Evolutionary conservation across 2,888 invertebrate species (phyloP), one percentile per base, ranked within the genome.

Genomic region (Chorisops tibialis): DNA sequence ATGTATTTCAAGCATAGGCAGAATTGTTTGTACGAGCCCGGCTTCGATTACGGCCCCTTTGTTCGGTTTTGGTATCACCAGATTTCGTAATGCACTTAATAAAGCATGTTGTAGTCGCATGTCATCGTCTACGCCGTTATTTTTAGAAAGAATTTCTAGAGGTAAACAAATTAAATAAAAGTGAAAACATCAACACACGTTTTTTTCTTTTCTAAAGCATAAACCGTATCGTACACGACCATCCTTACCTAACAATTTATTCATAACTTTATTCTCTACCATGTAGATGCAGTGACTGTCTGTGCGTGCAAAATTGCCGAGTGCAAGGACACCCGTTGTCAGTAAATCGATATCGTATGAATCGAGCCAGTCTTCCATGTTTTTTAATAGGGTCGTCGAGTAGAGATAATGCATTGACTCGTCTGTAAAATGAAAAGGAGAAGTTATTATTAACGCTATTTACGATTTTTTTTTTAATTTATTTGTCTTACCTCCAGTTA

Each of bases 401-500:
- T 92, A 95, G n/a, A 94, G 80, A 56, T 85, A 79, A 68, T 89
- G 85, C 93, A 95, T 94, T 59, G 93, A 91, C 68, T 89, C 88
- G 79, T 94, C 94, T 93, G 72, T 1, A 67, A 68, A 30, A 30
- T 7, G 24, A 30, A 30, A 30, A 9, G 9, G 9, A n/a, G 30
- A 30, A 30, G 30, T 7, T 30, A 9, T n/a, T n/a, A n/a, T n/a
- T 30, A 30, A 30, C 30, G 30, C 5, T 30, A 2, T 30, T n/a
- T n/a, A n/a, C n/a, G n/a, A n/a, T n/a, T n/a, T n/a, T n/a, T n/a
- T n/a, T n/a, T n/a, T n/a, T n/a, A n/a, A n/a, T n/a, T n/a, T n/a
- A n/a, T n/a, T n/a, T n/a, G n/a, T n/a, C n/a, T n/a, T 77, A 92
- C 93, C 93, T 79, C 92, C 93, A 61, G 91, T 93, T 43, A 94